These are phyloP conservation scores for Parnassius smintheus DNA, from an alignment of 2,888 invertebrate genomes.

Conservation along the genomic window DNA sequence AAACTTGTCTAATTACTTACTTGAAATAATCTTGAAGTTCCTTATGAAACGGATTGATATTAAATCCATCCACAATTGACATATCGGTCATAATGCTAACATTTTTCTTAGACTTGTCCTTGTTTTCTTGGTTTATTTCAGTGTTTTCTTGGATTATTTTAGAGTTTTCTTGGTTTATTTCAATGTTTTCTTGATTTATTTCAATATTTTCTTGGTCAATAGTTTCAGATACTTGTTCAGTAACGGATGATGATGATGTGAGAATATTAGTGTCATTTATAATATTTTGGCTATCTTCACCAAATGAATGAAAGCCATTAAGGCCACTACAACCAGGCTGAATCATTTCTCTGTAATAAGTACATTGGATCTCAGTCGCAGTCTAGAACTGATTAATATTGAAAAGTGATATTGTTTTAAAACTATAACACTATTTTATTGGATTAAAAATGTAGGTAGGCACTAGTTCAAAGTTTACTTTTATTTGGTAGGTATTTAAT, in stretches of 20 bases:
- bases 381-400: too few relatives aligned
- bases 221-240: conserved; percentile 47
- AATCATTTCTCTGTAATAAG: conserved; percentile 27
- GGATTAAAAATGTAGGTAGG: too few relatives aligned
- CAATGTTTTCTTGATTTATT: conserved; percentile 37
- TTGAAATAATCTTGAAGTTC: conserved; percentile 60
- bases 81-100: conserved; percentile 51
- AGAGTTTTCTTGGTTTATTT: conserved; percentile 43
- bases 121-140: conserved; percentile 36
- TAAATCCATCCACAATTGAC: conserved; percentile 35
- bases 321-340: conserved; percentile 29
- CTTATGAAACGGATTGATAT: conserved; percentile 47
- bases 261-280: conserved; percentile 32
- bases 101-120: conserved; percentile 35
- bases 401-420: too few relatives aligned
- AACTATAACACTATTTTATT: too few relatives aligned
- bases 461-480: too few relatives aligned
- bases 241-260: conserved; percentile 48
- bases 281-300: conserved; percentile 37
- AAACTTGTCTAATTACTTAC: conserved; percentile 39
- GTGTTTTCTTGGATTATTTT: conserved; percentile 40
- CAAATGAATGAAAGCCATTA: conserved; percentile 27
- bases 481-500: too few relatives aligned
- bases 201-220: conserved; percentile 47
- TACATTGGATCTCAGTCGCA: background rate